A percentile compares a stretch with the other conserved stretches of the same genome.
Evolutionary conservation across 2,797 vertebrate genomes (phyloP).

Genomic region (Hippocampus kuda): DNA sequence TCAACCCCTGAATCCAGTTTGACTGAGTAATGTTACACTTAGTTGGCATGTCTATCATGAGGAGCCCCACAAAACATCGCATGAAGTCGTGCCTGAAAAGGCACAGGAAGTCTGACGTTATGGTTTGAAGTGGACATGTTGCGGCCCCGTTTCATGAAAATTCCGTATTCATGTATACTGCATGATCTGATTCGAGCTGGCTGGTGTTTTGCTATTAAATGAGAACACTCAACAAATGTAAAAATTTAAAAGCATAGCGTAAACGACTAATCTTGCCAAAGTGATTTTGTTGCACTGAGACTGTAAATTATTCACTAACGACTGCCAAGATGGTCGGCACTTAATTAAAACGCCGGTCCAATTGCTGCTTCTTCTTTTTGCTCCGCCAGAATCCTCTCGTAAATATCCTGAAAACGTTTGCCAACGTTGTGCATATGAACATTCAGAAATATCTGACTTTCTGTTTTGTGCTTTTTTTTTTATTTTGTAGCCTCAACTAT

Average conservation of each 20-base stretch:
- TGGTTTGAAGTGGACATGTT: too few species aligned
- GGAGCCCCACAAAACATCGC: too few species aligned
- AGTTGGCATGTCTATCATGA: too few species aligned
- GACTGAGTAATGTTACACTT: too few species aligned
- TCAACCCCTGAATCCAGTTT: too few species aligned
- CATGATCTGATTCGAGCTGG: not conserved
- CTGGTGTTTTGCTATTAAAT: not conserved
- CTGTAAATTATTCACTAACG: slow-evolving; percentile 3
- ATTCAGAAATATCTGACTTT: not conserved
- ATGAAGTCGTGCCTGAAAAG: too few species aligned
- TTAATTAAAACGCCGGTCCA: slow-evolving; percentile 5
- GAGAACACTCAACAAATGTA: not conserved
- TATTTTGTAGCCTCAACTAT: slow-evolving; percentile 84
- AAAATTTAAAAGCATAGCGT: slow-evolving; percentile 1
- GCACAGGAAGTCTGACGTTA: too few species aligned
- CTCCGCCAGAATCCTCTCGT: not conserved
- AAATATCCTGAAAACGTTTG: not conserved
- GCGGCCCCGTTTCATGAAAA: too few species aligned
- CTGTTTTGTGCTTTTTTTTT: slow-evolving; percentile 4
- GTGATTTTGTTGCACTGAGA: slow-evolving; percentile 1
- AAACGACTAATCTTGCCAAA: slow-evolving; percentile 2
- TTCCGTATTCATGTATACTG: too few species aligned
- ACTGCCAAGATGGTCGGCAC: not conserved
- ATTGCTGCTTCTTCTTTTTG: not conserved
- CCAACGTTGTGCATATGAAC: not conserved